Base-by-base conservation (phyloP, 37 sponge, comb jelly and placozoan species). In the Aphrocallistes beatrix region DNA sequence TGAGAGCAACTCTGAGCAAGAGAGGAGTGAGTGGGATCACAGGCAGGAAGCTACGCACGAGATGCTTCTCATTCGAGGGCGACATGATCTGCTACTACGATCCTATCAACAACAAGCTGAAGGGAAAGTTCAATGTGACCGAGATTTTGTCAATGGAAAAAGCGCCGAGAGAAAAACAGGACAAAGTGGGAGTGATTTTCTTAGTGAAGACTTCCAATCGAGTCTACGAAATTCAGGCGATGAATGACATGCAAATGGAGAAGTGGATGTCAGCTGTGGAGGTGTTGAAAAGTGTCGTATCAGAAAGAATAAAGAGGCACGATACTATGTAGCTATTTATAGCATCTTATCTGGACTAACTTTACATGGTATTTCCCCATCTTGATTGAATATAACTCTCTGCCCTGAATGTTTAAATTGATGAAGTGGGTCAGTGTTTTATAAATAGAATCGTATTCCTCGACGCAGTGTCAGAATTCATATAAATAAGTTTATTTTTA, bases 181-280 rank as follows among this genome's bases (percentile, higher is more conserved):
- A 60, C n/a, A 60, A 13, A 60, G 34, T 6, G 3, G 75, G 75
- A 19, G 75, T 19, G 10, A 6, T 60, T 21, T 60, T 60, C 75
- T 60, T 32, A 8, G n/a, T 60, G 3, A 60, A 60, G 6, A 60
- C 75, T 25, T 30, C 25, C 3, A 13, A 32, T 21, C 10, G 75
- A 60, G 75, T 60, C 8, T 60, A 60, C 21, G 75, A 60, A 28
- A 28, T 60, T 19, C 75, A 60, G n/a, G 75, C 75, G n/a, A 19
- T 25, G 75, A 60, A 60, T 60, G 34, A 60, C 21, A 25, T 60
- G 32, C 75, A 60, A 19, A 3, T 3, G 8, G 75, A 60, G 75
- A 60, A 60, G n/a, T 60, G 75, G 75, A 60, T 60, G 34, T 60
- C 75, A 32, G 75, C 75, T 25, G 75, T 60, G 10, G 75, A 60